phyloP scores from a whole-genome alignment of 2,888 invertebrate species.

The Drosophila greeni region DNA sequence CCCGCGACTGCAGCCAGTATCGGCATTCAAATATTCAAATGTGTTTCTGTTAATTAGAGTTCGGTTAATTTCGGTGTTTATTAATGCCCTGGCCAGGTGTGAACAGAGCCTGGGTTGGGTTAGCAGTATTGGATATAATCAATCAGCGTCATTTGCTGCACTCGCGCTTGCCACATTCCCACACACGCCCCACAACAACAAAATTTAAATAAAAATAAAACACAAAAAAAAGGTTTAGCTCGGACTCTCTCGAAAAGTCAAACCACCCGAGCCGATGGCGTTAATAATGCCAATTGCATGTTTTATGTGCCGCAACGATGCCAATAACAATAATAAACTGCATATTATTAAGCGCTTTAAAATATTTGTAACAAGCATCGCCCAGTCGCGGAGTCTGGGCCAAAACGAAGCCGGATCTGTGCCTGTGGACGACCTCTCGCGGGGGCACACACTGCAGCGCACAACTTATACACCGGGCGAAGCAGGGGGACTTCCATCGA shows the following conservation, averaged over 20 bases:
- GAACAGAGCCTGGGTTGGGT: slow-evolving; percentile 47
- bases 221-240: slow-evolving; percentile 7
- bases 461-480: slow-evolving; percentile 10
- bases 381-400: slow-evolving; percentile 33
- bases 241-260: slow-evolving; percentile 20
- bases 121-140: slow-evolving; percentile 45
- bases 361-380: slow-evolving; percentile 60
- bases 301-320: slow-evolving; percentile 44
- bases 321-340: slow-evolving; percentile 66
- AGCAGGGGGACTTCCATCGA: slow-evolving; percentile 7
- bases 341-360: slow-evolving; percentile 69
- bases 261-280: slow-evolving; percentile 61
- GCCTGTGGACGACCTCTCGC: slow-evolving; percentile 66
- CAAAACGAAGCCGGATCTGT: slow-evolving; percentile 62
- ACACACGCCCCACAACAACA: slow-evolving; percentile 54
- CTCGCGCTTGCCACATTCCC: slow-evolving; percentile 54
- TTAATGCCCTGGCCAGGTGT: slow-evolving; percentile 65
- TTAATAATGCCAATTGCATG: slow-evolving; percentile 70
- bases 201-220: slow-evolving; percentile 31
- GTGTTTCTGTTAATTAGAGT: slow-evolving; percentile 65
- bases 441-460: slow-evolving; percentile 51
- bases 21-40: slow-evolving; percentile 25
- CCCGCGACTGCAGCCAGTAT: slow-evolving; percentile 10
- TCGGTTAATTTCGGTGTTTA: slow-evolving; percentile 67
- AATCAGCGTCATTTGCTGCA: slow-evolving; percentile 62